These are phyloP conservation scores for Corythaeola cristata DNA, from an alignment of 2,113 vertebrate genomes.

Conservation along the genomic window DNA sequence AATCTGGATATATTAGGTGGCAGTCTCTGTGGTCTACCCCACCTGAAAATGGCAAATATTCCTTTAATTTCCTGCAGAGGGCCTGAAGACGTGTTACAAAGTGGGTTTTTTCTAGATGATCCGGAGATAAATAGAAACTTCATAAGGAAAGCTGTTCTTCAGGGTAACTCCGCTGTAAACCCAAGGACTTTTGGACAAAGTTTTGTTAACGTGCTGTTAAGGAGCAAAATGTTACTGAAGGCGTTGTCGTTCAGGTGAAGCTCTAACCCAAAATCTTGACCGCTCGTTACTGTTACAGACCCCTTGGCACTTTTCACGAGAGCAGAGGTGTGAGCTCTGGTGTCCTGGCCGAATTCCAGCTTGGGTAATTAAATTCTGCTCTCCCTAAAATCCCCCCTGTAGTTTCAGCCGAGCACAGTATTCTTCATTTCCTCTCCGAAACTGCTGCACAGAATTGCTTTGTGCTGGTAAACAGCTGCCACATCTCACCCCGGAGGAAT, in stretches of 20 bases:
- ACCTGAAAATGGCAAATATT: not conserved
- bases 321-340: conserved; percentile 65
- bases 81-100: not conserved
- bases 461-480: conserved; percentile 70
- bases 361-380: conserved; percentile 69
- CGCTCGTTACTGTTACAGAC: conserved; percentile 36
- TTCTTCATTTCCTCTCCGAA: conserved; percentile 67
- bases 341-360: conserved; percentile 69
- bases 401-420: conserved; percentile 38
- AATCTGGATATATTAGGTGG: not conserved
- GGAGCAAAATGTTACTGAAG: not conserved
- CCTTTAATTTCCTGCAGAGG: conserved; percentile 38
- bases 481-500: conserved; percentile 56
- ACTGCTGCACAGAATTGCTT: conserved; percentile 54
- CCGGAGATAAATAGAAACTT: not conserved
- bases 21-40: not conserved
- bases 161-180: not conserved
- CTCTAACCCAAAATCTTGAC: not conserved
- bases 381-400: conserved; percentile 62
- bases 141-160: not conserved
- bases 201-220: not conserved
- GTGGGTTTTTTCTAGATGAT: not conserved
- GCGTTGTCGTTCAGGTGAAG: not conserved
- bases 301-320: conserved; percentile 22
- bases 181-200: not conserved